A percentile compares a stretch with the other conserved stretches of the same genome.
These are phyloP conservation scores for Pseudomugil tenellus DNA, from an alignment of 2,797 vertebrate genomes.

Conservation along the genomic window DNA sequence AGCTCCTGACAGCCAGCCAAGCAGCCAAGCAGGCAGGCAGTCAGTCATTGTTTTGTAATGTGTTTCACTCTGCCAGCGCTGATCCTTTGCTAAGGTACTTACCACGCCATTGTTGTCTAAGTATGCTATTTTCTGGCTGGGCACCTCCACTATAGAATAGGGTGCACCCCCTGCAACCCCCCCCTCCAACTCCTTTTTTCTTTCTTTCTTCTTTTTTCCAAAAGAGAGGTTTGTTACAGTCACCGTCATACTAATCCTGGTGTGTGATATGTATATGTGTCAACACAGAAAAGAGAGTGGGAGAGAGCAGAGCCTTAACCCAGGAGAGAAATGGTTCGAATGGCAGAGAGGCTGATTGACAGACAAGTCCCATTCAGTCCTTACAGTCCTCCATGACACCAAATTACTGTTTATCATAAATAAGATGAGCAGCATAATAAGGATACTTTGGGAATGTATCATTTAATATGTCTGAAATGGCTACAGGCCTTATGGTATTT, in stretches of 20 bases:
- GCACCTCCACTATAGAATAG: conserved; percentile 79
- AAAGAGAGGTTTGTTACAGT: conserved; percentile 80
- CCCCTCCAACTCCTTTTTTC: conserved; percentile 20
- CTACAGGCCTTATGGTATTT: conserved; percentile 39
- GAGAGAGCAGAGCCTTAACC: conserved; percentile 70
- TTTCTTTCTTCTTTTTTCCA: conserved; percentile 23
- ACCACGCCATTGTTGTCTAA: conserved; percentile 82
- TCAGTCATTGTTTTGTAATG: conserved; percentile 81
- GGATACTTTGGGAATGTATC: conserved; percentile 54
- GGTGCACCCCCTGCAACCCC: conserved; percentile 32
- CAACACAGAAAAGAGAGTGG: conserved; percentile 73
- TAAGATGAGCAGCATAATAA: conserved; percentile 64
- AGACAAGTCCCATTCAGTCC: conserved; percentile 70
- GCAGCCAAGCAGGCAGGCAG: conserved; percentile 75
- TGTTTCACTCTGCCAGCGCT: conserved; percentile 81
- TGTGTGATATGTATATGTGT: conserved; percentile 83
- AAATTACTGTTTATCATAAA: conserved; percentile 80
- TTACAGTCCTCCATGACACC: conserved; percentile 73
- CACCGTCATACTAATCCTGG: conserved; percentile 79
- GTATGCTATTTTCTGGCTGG: conserved; percentile 84
- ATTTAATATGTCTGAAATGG: conserved; percentile 43
- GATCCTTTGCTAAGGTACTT: conserved; percentile 83
- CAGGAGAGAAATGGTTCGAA: conserved; percentile 60
- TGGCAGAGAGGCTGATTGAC: conserved; percentile 74
- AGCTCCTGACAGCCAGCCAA: conserved; percentile 75